phyloP scores from a whole-genome alignment of 1,140 invertebrate genomes.

The Onthophagus taurus region DNA sequence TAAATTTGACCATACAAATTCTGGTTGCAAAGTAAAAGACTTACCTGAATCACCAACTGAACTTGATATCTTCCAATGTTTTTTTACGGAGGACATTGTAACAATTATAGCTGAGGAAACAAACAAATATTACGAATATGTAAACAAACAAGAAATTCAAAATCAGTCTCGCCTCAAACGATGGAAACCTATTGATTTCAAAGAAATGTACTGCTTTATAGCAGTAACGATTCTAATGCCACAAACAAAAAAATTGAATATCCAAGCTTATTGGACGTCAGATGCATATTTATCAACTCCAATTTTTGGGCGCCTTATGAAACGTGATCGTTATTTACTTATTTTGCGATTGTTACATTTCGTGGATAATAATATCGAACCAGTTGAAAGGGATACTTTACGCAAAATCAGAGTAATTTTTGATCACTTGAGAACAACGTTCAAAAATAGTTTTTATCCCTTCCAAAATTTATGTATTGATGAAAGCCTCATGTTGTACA shows the following conservation, averaged over 20 bases:
- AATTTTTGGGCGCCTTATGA: constrained; percentile 4
- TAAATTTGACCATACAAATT: too few relatives aligned
- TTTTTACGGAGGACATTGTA: too few relatives aligned
- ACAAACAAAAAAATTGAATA: constrained; percentile 2
- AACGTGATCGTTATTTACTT: constrained; percentile 4
- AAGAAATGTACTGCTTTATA: constrained; percentile 11
- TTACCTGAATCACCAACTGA: too few relatives aligned
- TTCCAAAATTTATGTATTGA: constrained; percentile 23
- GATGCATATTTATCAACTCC: constrained; percentile 5
- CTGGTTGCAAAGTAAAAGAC: too few relatives aligned
- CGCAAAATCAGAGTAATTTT: constrained; percentile 7
- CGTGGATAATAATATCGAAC: constrained; percentile 6
- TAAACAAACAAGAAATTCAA: too few relatives aligned
- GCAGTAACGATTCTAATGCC: constrained; percentile 6
- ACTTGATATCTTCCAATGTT: too few relatives aligned
- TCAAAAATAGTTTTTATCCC: not conserved
- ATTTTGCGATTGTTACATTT: constrained; percentile 10
- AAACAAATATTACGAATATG: too few relatives aligned
- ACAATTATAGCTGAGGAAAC: too few relatives aligned
- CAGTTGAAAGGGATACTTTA: not conserved
- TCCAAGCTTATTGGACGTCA: constrained; percentile 9
- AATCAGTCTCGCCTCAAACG: too few relatives aligned
- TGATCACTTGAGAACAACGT: not conserved
- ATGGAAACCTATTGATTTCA: too few relatives aligned
- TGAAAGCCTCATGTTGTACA: constrained; percentile 25